Base-by-base conservation (phyloP, 2,113 vertebrate genomes). In the Neogobius melanostomus region DNA sequence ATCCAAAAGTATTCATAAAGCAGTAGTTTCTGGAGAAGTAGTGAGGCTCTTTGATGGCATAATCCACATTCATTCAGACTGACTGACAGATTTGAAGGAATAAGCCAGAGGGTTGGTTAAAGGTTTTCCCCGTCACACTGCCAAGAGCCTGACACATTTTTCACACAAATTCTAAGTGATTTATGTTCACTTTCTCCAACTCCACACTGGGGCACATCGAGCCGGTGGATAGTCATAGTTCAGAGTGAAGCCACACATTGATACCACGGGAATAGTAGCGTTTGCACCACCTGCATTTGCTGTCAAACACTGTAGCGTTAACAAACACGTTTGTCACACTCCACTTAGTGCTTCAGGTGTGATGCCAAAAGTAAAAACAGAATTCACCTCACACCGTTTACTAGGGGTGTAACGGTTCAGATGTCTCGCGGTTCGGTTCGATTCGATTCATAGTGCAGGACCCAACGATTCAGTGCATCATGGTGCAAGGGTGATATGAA, bases 141-240 rank as follows among this genome's bases (percentile, higher is more conserved):
- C 59, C 42, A n/a, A 44, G 14, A 44, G 12, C 14, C 36, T 61
- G 59, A 61, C 42, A 61, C 36, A 14, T 44, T 61, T 61, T 61
- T 61, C 42, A 44, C 59, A 61, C 42, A 61, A 43, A 61, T 61
- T 61, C 59, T 61, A 44, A 61, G 59, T 61, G 59, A 61, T 44
- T 61, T 61, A 61, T 61, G 59, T 43, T 45, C 42, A 44, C 59
- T 61, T 61, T 61, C 42, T 43, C 36, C n/a, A 45, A 45, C 36
- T 61, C n/a, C 11, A 61, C 36, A 45, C 42, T 61, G 15, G 15
- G 11, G 36, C 12, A 60, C 57, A 43, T 52, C 10, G 28, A 14
- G 56, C 28, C 2, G 56, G 6, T 59, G 56, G 28, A 11, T 10
- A 42, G 36, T n/a, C 36, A 60, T 1, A 61, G 59, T 61, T 61